Evolutionary conservation across 2,113 vertebrate species (phyloP), one percentile per base, ranked within the genome.

Genomic region (Motacilla alba): DNA sequence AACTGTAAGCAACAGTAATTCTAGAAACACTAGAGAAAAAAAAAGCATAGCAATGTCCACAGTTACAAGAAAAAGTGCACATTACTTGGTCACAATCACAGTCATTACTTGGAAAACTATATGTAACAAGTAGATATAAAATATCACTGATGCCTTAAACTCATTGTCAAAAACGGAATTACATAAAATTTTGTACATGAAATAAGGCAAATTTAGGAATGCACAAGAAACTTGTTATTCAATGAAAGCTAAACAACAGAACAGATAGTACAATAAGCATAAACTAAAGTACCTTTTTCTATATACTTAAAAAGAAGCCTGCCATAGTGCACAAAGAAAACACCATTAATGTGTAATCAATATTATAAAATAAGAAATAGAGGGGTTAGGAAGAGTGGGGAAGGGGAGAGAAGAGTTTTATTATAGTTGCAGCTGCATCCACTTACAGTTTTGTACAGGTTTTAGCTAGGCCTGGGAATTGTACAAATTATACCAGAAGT

Each of bases 21-120:
- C 98, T 98, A 98, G 98, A 98, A 98, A 98, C 98, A 98, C 98
- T 98, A 98, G 98, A 98, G 98, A 90, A 96, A 97, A 98, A 79
- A 98, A 98, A 98, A 98, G 98, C 98, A 98, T 98, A 98, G 98
- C 98, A 98, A 98, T 98, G 98, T 98, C 98, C 98, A 98, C 98
- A 98, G 98, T 98, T 98, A 98, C 98, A 98, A 98, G 98, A 98
- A 98, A 98, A 98, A 98, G 98, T 98, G 98, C 98, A 98, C 98
- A 98, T 98, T 98, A 98, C 98, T 98, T 91, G 97, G 96, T 98
- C 98, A 98, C 98, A 98, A 98, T 98, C 98, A 98, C 98, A 98
- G 98, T 98, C 98, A 98, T 98, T 98, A 98, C 98, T 98, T 98
- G 97, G 94, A 98, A 98, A 98, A 98, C 98, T 98, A 97, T 98